Evolutionary conservation across 2,888 invertebrate genomes (phyloP).

Genomic region (Yponomeuta sedellus): DNA sequence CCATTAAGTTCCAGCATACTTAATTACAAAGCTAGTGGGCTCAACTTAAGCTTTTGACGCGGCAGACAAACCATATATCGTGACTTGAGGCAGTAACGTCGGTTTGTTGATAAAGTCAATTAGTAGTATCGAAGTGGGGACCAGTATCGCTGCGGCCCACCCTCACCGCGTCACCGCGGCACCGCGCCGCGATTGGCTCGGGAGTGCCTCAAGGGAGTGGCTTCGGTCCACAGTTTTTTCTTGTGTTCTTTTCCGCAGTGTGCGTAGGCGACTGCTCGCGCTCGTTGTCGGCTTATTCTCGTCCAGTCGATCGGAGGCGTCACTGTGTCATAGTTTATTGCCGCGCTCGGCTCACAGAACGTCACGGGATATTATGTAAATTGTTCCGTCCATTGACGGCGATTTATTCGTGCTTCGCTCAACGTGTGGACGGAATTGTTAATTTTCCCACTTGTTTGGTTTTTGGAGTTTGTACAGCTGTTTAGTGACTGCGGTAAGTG

Average conservation of each 20-base stretch:
- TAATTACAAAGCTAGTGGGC: conserved; percentile 65
- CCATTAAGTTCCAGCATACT: conserved; percentile 59
- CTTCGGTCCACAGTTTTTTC: conserved; percentile 60
- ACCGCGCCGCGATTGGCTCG: conserved; percentile 53
- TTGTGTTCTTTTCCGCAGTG: conserved; percentile 51
- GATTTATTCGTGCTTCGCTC: conserved; percentile 49
- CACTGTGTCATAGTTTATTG: conserved; percentile 72
- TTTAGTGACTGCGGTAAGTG: conserved; percentile 42
- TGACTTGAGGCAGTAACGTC: conserved; percentile 73
- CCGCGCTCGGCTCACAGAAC: conserved; percentile 46
- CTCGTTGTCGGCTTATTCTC: conserved; percentile 58
- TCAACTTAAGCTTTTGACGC: conserved; percentile 72
- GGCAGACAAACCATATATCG: conserved; percentile 73
- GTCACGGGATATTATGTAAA: conserved; percentile 58
- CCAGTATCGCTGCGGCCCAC: conserved; percentile 70
- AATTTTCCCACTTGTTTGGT: background rate
- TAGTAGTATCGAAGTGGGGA: conserved; percentile 73
- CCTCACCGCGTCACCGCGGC: conserved; percentile 50
- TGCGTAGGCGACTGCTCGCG: conserved; percentile 63
- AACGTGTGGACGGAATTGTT: conserved; percentile 54
- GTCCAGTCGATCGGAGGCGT: conserved; percentile 72
- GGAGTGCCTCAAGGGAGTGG: conserved; percentile 63
- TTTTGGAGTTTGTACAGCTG: conserved; percentile 40
- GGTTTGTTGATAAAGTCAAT: conserved; percentile 77
- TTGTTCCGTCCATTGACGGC: conserved; percentile 56